phyloP scores from a whole-genome alignment of 2,113 vertebrate genomes.

The Lepidothrix coronata region DNA sequence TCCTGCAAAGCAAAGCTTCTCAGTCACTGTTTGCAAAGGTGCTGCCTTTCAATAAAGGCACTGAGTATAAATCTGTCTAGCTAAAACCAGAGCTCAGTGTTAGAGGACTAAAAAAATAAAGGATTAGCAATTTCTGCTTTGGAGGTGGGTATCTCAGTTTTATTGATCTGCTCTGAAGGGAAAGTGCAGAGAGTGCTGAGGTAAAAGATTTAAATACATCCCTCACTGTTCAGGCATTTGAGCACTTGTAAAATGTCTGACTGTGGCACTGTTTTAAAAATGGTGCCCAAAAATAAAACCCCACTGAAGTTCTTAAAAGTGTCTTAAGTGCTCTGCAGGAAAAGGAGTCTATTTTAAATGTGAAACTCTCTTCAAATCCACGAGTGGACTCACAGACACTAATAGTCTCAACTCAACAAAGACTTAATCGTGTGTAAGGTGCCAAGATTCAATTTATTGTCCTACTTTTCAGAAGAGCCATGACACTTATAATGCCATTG shows the following conservation, averaged over 20 bases:
- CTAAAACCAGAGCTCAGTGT: background rate
- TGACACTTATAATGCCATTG: background rate
- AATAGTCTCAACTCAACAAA: background rate
- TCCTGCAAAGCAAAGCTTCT: background rate
- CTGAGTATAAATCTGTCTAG: background rate
- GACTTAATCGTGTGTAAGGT: background rate
- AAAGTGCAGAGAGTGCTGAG: background rate
- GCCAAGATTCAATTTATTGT: background rate
- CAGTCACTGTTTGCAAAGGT: background rate
- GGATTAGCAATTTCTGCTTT: background rate
- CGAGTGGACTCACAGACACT: background rate
- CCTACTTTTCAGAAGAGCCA: background rate
- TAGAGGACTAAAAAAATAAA: background rate
- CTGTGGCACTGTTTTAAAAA: background rate
- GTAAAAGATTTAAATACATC: background rate
- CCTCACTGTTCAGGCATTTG: background rate
- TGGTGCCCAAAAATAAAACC: background rate
- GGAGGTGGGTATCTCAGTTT: background rate
- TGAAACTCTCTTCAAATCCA: background rate
- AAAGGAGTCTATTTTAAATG: background rate
- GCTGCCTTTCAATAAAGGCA: background rate
- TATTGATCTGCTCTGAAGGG: background rate
- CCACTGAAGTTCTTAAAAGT: background rate
- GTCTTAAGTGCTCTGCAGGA: background rate
- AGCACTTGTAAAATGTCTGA: background rate